Evolutionary conservation across 2,888 invertebrate species (phyloP).

Genomic region (Bombyx huttoni): DNA sequence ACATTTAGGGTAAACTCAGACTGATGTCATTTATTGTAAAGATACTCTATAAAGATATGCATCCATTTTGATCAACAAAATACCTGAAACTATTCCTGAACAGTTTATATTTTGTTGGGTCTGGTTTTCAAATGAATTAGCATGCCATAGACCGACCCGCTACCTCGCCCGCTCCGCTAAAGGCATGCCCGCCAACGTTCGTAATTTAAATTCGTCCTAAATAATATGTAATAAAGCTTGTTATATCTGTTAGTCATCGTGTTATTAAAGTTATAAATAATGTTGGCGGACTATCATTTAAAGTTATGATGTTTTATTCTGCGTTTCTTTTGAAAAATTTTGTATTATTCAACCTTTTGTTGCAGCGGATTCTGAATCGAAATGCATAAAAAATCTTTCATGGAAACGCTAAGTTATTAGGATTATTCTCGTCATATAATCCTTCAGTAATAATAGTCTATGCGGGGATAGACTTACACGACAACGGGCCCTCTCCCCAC

Average conservation of each 20-base stretch:
- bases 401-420: background rate
- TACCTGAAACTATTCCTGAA: too few species aligned
- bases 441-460: too few species aligned
- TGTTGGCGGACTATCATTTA: conserved; percentile 5
- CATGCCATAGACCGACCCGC: too few species aligned
- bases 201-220: conserved; percentile 2
- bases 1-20: too few species aligned
- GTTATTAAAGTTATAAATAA: conserved; percentile 41
- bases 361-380: background rate
- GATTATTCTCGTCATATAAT: background rate
- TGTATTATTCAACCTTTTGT: background rate
- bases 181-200: background rate
- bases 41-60: too few species aligned
- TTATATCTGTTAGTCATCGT: conserved; percentile 25
- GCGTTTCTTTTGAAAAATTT: background rate
- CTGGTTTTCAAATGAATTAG: too few species aligned
- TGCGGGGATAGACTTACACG: too few species aligned
- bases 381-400: background rate
- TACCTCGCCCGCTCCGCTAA: background rate
- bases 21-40: too few species aligned
- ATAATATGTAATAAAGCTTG: conserved; percentile 21
- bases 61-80: too few species aligned
- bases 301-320: conserved; percentile 1
- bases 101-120: too few species aligned
- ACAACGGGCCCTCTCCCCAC: too few species aligned